Base-by-base conservation (phyloP, 2,797 vertebrate species). In the Gymnocypris eckloni region DNA sequence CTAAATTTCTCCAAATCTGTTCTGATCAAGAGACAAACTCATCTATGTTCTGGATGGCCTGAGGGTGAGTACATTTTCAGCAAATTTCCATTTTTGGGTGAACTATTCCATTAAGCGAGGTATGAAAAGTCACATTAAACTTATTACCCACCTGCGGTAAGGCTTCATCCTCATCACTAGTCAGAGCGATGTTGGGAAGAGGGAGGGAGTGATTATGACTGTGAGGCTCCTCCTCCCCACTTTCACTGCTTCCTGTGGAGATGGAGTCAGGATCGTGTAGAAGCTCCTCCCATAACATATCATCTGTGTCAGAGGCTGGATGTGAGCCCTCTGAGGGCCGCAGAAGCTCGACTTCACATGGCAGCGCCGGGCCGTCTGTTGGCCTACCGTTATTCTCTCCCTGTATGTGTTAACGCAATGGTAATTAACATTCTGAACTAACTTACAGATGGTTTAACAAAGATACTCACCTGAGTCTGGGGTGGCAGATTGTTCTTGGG, bases 231-330 rank as follows among this genome's bases (percentile, higher is more conserved):
- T 97, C 96, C 2, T 93, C 96, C 84, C 97, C 97, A 0, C 96
- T 98, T 93, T 98, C 97, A 0, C 96, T 99, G 93, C 96, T 97
- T 81, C 92, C 96, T 0, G 97, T 96, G 0, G 97, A 97, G 84
- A 93, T 95, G 9, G 97, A 97, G 94, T 99, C 97, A 0, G 98
- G 96, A 5, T 95, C 97, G 1, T 99, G 97, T 1, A 99, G 95
- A 86, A 99, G 95, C 86, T 99, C 98, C 9, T 99, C 98, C 97
- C 98, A 98, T 80, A 99, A 87, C 86, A 97, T 96, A 88, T 99
- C 98, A 15, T 99, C 98, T 0, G 98, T 99, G 93, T 99, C 98
- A 0, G 98, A 99, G 88, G 96, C 97, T 0, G 96, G 97, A 52
- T 94, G 97, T 0, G 96, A 96, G 81, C 95, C 95, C 67, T 94